Percentiles rank a stretch among this genome's conserved stretches.
Evolutionary conservation across 2,113 vertebrate species (phyloP).

Genomic region (Psephotus haematonotus): DNA sequence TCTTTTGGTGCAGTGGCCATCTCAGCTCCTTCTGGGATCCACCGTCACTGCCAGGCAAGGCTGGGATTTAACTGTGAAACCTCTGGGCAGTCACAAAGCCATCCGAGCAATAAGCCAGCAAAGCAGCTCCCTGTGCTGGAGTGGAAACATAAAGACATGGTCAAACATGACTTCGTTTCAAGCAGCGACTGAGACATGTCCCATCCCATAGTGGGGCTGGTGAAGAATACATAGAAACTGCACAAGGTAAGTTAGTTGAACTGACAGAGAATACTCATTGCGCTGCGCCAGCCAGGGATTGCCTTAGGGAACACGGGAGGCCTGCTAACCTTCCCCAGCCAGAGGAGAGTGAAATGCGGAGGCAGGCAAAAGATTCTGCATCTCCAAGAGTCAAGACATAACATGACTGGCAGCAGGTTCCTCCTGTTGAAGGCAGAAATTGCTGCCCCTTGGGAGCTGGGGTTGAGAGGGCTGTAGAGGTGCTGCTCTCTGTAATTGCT

Average conservation of each 20-base stretch:
- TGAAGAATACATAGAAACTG: neutral
- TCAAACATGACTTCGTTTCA: neutral
- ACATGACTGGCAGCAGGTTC: rapidly evolving
- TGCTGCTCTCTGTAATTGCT: neutral
- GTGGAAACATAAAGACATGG: neutral
- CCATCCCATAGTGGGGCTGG: neutral
- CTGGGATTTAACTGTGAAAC: neutral
- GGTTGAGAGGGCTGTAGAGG: neutral
- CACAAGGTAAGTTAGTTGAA: neutral
- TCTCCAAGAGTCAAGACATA: neutral
- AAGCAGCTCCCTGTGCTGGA: neutral
- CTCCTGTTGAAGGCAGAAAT: neutral
- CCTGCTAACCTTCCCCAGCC: neutral
- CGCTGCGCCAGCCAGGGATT: neutral
- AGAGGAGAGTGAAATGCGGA: neutral
- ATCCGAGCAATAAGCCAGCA: neutral
- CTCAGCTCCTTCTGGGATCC: neutral
- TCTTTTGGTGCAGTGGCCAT: conserved; percentile 55
- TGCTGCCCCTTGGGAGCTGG: neutral
- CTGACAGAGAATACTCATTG: neutral
- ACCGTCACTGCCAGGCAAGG: neutral
- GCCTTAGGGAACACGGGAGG: neutral
- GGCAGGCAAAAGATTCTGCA: neutral
- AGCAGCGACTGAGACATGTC: neutral
- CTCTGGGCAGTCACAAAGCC: neutral